Evolutionary conservation across 2,797 vertebrate genomes (phyloP).

Genomic region (Syngnathus rostellatus): DNA sequence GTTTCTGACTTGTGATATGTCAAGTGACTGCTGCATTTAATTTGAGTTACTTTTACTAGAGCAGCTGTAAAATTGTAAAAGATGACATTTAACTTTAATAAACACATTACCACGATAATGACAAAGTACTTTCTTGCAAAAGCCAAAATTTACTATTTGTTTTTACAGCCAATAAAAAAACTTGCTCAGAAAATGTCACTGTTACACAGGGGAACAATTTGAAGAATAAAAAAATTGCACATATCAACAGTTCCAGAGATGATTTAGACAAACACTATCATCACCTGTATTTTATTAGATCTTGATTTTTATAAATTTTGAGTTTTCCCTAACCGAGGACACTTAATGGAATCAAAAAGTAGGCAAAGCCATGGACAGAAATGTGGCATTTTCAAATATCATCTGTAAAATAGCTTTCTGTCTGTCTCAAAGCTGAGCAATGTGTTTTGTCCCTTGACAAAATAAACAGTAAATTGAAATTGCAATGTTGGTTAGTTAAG

Average conservation of each 20-base stretch:
- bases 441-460: not conserved
- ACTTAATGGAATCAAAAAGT: too few species aligned
- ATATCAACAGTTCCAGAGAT: not conserved
- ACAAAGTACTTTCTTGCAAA: not conserved
- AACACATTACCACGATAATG: not conserved
- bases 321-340: not conserved
- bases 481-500: not conserved
- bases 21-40: not conserved
- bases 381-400: not conserved
- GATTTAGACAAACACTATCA: not conserved
- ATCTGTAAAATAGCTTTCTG: not conserved
- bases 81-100: not conserved
- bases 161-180: not conserved
- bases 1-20: not conserved
- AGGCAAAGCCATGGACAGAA: not conserved
- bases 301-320: not conserved
- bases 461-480: slow-evolving; percentile 1
- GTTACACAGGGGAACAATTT: too few species aligned
- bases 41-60: not conserved
- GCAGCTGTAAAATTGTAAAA: not conserved
- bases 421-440: not conserved
- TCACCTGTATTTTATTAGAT: too few species aligned
- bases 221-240: too few species aligned
- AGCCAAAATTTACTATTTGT: not conserved
- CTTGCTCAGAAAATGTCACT: not conserved